These are phyloP conservation scores for Cephus nigrinus DNA, from an alignment of 2,888 invertebrate species.

Conservation along the genomic window DNA sequence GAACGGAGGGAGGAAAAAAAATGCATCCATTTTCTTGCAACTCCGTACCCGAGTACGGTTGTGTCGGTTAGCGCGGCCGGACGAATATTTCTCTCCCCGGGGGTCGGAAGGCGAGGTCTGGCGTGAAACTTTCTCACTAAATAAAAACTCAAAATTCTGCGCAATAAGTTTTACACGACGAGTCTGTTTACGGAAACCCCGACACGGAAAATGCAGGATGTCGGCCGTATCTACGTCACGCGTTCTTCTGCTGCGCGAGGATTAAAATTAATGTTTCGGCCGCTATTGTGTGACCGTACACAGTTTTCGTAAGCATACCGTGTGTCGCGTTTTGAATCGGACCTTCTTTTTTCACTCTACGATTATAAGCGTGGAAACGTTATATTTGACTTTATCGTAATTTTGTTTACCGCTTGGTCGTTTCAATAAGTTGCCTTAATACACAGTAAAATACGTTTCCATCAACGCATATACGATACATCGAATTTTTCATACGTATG, in stretches of 20 bases:
- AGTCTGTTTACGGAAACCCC: slow-evolving; percentile 52
- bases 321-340: too few relatives aligned
- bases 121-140: slow-evolving; percentile 57
- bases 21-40: slow-evolving; percentile 16
- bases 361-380: too few relatives aligned
- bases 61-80: slow-evolving; percentile 31
- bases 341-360: too few relatives aligned
- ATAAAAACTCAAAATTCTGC: slow-evolving; percentile 58
- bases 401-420: too few relatives aligned
- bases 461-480: too few relatives aligned
- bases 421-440: too few relatives aligned
- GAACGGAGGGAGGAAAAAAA: neutral
- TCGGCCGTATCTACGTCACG: slow-evolving; percentile 25
- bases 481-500: too few relatives aligned
- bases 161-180: slow-evolving; percentile 49
- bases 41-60: neutral
- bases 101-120: slow-evolving; percentile 33
- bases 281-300: slow-evolving; percentile 34
- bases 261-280: slow-evolving; percentile 51
- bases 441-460: too few relatives aligned
- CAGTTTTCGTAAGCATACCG: slow-evolving; percentile 1
- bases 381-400: too few relatives aligned
- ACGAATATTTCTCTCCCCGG: slow-evolving; percentile 43
- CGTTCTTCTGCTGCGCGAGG: slow-evolving; percentile 39
- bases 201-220: slow-evolving; percentile 29